Evolutionary conservation across 2,113 vertebrate genomes (phyloP).

Genomic region (Axis porcinus): DNA sequence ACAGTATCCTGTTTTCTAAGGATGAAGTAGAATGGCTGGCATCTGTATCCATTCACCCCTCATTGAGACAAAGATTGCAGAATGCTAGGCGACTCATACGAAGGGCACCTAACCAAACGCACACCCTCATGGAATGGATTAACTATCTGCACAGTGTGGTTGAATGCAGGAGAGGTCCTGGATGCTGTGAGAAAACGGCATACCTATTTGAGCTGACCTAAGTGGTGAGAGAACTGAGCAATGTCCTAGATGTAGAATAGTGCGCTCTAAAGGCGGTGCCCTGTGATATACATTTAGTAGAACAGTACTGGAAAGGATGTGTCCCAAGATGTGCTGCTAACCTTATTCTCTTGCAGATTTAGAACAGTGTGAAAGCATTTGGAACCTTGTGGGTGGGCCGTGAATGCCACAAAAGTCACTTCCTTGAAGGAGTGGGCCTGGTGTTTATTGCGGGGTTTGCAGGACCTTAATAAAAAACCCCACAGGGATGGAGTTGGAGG

Average conservation of each 20-base stretch:
- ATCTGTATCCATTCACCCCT: background rate
- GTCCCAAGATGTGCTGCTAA: background rate
- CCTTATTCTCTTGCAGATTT: background rate
- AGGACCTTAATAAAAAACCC: background rate
- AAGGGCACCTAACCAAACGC: background rate
- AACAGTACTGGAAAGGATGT: background rate
- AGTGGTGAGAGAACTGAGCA: background rate
- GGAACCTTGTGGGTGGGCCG: background rate
- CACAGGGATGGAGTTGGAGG: background rate
- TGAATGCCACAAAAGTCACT: background rate
- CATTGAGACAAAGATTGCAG: background rate
- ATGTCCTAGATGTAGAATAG: background rate
- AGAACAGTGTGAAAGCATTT: background rate
- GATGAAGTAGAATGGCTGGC: background rate
- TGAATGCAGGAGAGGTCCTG: background rate
- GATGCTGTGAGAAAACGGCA: background rate
- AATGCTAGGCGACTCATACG: background rate
- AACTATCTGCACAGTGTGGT: background rate
- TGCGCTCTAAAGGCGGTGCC: background rate
- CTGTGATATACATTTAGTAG: background rate
- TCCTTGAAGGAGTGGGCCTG: background rate
- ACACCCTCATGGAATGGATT: background rate
- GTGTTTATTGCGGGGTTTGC: background rate
- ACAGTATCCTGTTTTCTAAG: background rate
- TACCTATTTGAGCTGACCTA: background rate